Evolutionary conservation across 2,888 invertebrate species (phyloP), one percentile per base, ranked within the genome.

Genomic region (Ennomos fuscantarius): DNA sequence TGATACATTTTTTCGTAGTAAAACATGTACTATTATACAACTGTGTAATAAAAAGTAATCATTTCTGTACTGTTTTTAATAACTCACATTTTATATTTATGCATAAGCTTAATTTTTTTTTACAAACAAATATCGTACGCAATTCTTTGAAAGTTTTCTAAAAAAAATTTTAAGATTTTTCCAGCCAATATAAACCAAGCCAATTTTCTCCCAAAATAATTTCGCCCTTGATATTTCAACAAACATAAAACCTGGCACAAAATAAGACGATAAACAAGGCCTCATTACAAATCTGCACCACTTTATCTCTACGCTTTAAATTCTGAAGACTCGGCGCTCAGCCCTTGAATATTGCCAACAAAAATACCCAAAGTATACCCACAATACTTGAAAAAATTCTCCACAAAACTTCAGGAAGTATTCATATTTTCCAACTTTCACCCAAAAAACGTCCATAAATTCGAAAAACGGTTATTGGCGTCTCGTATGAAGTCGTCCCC

Each of bases 401-500:
- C 15, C 3, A 24, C 24, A 24, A 5, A 6, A 24, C 24, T n/a
- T n/a, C n/a, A n/a, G n/a, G n/a, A n/a, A 24, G 24, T 24, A 24
- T 24, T 24, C 3, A 24, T 24, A 24, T 24, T 24, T 24, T 24
- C 5, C 24, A 24, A 24, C 24, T 2, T 24, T 24, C 24, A 24
- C 24, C 24, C 24, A 24, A 24, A 24, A 24, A 24, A 24, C 24
- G 24, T 24, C 1, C 24, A 24, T 24, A 24, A 24, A 24, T 24
- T 24, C 24, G 9, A 47, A 37, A 32, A 47, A 15, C 40, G 48
- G 48, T 50, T 56, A 24, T 51, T 54, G 51, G 48, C 43, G 31
- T 62, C 48, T 49, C 44, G 56, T 11, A 56, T 56, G 54, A 60
- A 24, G 15, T 34, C 54, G 11, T 60, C 60, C 60, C 56, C 49